A percentile compares a stretch with the other conserved stretches of the same genome.
Conservation (phyloP, 2,888 invertebrate genomes). For the Tetramorium bicarinatum region DNA sequence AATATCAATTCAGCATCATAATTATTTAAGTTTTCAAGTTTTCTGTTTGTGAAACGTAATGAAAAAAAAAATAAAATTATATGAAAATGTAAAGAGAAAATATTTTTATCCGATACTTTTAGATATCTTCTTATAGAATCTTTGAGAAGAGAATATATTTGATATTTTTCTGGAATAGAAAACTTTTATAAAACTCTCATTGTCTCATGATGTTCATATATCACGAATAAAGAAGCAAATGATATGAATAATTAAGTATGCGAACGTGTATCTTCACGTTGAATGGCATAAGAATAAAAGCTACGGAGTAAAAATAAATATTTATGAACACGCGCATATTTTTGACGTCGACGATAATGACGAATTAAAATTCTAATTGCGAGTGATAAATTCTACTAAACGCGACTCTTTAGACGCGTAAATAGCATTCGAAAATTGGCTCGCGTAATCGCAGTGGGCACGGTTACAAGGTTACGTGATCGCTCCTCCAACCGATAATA, state of each 20-base stretch:
- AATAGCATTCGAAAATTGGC: conserved; percentile 13
- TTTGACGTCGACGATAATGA: not conserved
- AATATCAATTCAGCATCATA: not conserved
- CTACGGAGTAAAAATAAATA: not conserved
- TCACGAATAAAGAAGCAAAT: too few species aligned
- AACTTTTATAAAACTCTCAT: not conserved
- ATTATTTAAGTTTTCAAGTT: not conserved
- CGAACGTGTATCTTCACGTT: not conserved
- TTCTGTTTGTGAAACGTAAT: not conserved
- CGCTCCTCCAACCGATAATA: conserved; percentile 30
- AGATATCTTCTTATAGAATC: not conserved
- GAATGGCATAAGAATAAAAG: not conserved
- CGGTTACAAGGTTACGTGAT: conserved; percentile 42
- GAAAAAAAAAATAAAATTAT: not conserved
- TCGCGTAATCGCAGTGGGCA: conserved; percentile 22
- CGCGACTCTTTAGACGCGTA: not conserved
- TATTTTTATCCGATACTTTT: not conserved
- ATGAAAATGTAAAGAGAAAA: not conserved
- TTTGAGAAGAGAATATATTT: not conserved
- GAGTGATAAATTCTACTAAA: conserved; percentile 11
- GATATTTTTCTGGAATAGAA: not conserved
- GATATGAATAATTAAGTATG: not conserved
- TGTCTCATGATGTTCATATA: not conserved
- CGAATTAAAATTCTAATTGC: not conserved
- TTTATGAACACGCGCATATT: conserved; percentile 14